Percentiles rank a stretch among this genome's conserved stretches.
phyloP scores from a whole-genome alignment of 2,113 vertebrate species.

The Apodemus speciosus region DNA sequence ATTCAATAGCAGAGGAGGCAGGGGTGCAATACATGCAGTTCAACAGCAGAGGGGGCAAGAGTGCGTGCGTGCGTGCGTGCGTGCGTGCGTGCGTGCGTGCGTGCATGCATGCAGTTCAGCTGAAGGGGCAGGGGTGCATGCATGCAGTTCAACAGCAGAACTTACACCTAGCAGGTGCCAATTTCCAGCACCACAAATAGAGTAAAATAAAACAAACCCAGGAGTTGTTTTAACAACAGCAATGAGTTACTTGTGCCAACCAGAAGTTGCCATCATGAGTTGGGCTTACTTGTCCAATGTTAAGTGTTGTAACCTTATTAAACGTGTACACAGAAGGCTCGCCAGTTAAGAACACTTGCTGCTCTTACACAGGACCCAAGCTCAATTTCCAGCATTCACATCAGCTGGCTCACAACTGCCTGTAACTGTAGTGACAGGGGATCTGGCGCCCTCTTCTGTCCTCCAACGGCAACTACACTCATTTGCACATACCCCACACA shows the following conservation, averaged over 20 bases:
- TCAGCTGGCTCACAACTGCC: neutral
- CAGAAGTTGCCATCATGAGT: neutral
- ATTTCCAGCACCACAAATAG: neutral
- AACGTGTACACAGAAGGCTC: neutral
- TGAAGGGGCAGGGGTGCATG: neutral
- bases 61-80: too few species aligned
- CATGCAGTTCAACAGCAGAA: neutral
- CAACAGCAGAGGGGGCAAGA: too few species aligned
- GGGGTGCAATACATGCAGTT: neutral
- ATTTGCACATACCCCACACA: neutral
- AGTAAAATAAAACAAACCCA: neutral
- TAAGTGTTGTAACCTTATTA: neutral
- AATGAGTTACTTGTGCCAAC: conserved; percentile 15
- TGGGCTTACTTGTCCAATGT: neutral
- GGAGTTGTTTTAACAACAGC: neutral
- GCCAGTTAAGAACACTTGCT: neutral
- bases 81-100: too few species aligned
- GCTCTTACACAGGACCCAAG: neutral
- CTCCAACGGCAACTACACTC: neutral
- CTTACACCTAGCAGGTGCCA: too few species aligned
- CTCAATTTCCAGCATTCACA: neutral
- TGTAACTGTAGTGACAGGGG: too few species aligned
- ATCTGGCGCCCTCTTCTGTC: neutral
- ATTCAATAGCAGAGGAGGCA: too few species aligned
- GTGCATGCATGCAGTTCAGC: neutral